Percentiles rank a stretch among this genome's conserved stretches.
These are phyloP conservation scores for Monopterus albus DNA, from an alignment of 2,113 vertebrate genomes.

Conservation along the genomic window DNA sequence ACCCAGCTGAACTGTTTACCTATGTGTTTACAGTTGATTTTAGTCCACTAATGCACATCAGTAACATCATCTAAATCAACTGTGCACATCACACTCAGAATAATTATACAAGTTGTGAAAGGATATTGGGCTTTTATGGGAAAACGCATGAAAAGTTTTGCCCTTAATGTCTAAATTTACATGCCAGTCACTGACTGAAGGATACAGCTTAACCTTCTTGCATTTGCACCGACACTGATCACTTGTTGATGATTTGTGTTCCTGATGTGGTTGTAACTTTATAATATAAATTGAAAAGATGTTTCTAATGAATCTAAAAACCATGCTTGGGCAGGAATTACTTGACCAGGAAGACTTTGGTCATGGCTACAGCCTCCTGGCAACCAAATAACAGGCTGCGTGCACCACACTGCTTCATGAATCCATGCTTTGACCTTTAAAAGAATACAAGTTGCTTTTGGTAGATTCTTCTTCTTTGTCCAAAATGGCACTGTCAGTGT, in stretches of 20 bases:
- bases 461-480: not conserved
- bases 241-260: not conserved
- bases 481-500: too few species aligned
- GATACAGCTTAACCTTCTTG: too few species aligned
- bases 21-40: not conserved
- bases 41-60: not conserved
- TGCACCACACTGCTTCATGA: not conserved
- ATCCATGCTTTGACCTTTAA: not conserved
- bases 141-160: too few species aligned
- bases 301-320: not conserved
- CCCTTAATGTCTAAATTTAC: too few species aligned
- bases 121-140: too few species aligned
- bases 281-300: not conserved
- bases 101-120: too few species aligned
- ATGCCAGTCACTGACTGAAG: too few species aligned
- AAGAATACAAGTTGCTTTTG: not conserved
- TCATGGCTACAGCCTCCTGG: not conserved
- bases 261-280: not conserved
- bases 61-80: not conserved
- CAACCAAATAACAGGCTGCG: not conserved
- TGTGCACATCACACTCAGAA: not conserved
- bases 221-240: too few species aligned
- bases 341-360: not conserved
- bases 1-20: not conserved
- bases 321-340: not conserved